phyloP scores from a whole-genome alignment of 2,888 invertebrate genomes.

The Nomada fabriciana region DNA sequence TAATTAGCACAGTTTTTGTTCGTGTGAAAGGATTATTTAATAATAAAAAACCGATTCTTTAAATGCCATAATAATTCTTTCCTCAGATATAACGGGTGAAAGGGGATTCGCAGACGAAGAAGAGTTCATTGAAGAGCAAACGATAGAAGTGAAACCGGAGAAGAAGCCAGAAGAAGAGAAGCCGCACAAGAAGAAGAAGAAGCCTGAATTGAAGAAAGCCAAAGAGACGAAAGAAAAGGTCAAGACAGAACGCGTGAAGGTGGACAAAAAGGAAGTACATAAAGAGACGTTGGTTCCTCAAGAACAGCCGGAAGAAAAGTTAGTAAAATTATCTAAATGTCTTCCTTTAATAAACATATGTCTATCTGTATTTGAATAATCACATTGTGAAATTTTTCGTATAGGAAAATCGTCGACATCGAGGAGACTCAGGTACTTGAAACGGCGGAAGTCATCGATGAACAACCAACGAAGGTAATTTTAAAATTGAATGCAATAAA shows the following conservation, averaged over 20 bases:
- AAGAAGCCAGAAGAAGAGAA: slow-evolving; percentile 68
- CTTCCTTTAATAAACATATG: not conserved
- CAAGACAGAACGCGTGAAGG: slow-evolving; percentile 85
- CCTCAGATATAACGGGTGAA: slow-evolving; percentile 84
- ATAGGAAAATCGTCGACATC: slow-evolving; percentile 85
- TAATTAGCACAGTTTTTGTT: too few species aligned
- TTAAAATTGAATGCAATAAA: not conserved
- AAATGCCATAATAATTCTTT: not conserved
- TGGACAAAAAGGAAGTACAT: slow-evolving; percentile 84
- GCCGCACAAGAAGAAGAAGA: slow-evolving; percentile 79
- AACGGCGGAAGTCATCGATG: slow-evolving; percentile 86
- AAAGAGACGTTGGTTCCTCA: slow-evolving; percentile 73
- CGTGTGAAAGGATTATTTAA: too few species aligned
- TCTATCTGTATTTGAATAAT: not conserved
- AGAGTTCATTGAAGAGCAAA: slow-evolving; percentile 65
- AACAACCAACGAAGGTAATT: slow-evolving; percentile 81
- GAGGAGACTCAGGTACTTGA: slow-evolving; percentile 86
- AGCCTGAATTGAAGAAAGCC: slow-evolving; percentile 83
- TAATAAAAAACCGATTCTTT: not conserved
- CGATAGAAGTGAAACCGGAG: slow-evolving; percentile 72
- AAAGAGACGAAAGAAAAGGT: slow-evolving; percentile 85
- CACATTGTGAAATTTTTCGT: slow-evolving; percentile 28
- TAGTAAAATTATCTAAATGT: slow-evolving; percentile 42
- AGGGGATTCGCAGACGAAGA: slow-evolving; percentile 42
- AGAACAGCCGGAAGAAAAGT: slow-evolving; percentile 82